Evolutionary conservation across 2,113 vertebrate species (phyloP).

Genomic region (Pteronura brasiliensis): DNA sequence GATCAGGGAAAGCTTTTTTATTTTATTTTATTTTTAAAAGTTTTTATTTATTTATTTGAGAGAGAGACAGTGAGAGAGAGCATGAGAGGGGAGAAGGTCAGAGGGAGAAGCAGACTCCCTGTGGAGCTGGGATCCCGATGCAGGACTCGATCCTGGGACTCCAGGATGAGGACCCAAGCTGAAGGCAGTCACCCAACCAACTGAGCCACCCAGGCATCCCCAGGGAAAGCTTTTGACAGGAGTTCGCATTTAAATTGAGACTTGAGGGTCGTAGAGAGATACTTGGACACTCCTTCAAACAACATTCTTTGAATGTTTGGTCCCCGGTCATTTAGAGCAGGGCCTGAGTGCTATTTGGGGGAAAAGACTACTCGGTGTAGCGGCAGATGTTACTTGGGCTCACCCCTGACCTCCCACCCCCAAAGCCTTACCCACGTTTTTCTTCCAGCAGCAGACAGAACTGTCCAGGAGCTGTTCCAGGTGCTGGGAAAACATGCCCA

Average conservation of each 20-base stretch:
- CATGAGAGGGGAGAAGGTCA: too few relatives aligned
- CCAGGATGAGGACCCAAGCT: too few relatives aligned
- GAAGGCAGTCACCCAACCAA: too few relatives aligned
- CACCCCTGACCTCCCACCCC: neutral
- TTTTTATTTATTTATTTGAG: too few relatives aligned
- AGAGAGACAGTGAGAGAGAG: too few relatives aligned
- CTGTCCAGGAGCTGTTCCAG: neutral
- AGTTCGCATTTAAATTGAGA: neutral
- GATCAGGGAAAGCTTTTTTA: neutral
- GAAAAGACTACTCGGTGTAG: neutral
- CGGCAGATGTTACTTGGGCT: neutral
- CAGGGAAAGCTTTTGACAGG: neutral
- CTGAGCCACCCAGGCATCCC: too few relatives aligned
- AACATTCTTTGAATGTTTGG: neutral
- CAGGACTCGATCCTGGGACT: too few relatives aligned
- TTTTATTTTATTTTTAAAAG: too few relatives aligned
- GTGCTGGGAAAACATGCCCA: neutral
- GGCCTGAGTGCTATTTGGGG: neutral
- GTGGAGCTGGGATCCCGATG: too few relatives aligned
- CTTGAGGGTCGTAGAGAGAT: neutral
- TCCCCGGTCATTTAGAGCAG: neutral
- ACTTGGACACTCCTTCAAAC: neutral
- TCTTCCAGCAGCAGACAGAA: neutral
- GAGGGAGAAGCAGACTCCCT: too few relatives aligned
- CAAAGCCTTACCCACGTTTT: neutral